Percentiles rank a stretch among this genome's conserved stretches.
phyloP scores from a whole-genome alignment of 2,888 invertebrate genomes.

The Platycheirus albimanus region DNA sequence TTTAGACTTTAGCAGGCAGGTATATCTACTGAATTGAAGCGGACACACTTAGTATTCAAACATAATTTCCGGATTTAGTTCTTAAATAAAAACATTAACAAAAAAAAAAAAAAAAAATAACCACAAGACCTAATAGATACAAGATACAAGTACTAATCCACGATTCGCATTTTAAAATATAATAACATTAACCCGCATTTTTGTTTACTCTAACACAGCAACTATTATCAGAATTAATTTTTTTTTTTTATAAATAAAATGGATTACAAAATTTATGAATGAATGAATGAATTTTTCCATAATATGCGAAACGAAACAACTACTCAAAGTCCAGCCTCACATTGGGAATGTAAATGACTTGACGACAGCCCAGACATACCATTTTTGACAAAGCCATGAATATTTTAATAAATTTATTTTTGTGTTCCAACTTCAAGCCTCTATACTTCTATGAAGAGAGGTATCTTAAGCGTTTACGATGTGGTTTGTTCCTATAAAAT shows the following conservation, averaged over 20 bases:
- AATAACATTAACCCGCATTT: conserved; percentile 20
- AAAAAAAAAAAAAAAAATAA: conserved; percentile 24
- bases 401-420: conserved; percentile 47
- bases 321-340: background rate
- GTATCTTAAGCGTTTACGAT: too few species aligned
- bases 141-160: too few species aligned
- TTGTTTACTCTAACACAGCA: conserved; percentile 30
- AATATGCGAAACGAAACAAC: background rate
- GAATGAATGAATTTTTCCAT: conserved; percentile 44
- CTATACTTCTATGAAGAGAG: too few species aligned
- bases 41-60: conserved; percentile 27
- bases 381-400: conserved; percentile 43
- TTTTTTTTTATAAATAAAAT: conserved; percentile 24
- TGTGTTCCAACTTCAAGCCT: too few species aligned
- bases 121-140: too few species aligned
- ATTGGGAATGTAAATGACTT: conserved; percentile 53
- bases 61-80: conserved; percentile 56
- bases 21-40: conserved; percentile 11
- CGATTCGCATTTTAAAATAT: background rate
- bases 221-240: conserved; percentile 35
- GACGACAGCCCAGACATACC: conserved; percentile 28
- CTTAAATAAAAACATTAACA: background rate
- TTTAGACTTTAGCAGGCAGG: background rate
- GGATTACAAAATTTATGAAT: conserved; percentile 48
- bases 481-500: too few species aligned